Conservation (phyloP, 2,113 vertebrate genomes). For the Myrmecobius fasciatus region DNA sequence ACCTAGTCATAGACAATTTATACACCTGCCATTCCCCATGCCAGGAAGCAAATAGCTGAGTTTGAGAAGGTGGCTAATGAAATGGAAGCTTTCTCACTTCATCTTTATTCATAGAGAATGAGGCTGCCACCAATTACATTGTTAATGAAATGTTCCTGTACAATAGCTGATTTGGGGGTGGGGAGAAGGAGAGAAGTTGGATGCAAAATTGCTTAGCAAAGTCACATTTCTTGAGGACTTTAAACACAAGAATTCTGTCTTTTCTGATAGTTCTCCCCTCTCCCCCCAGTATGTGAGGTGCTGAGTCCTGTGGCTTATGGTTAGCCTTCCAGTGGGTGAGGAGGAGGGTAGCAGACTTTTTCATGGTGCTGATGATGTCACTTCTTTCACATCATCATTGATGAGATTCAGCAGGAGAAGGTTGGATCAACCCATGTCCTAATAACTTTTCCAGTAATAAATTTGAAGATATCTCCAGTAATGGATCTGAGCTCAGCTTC, state of each 20-base stretch:
- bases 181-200: neutral
- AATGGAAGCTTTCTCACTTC: neutral
- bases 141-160: neutral
- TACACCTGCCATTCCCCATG: neutral
- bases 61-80: neutral
- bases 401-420: constrained; percentile 74
- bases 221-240: neutral
- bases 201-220: neutral
- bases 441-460: constrained; percentile 78
- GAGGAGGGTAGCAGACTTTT: constrained; percentile 56
- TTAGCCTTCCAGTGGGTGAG: constrained; percentile 50
- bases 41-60: neutral
- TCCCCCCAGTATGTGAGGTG: too few species aligned
- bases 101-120: neutral
- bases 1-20: neutral
- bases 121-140: constrained; percentile 1
- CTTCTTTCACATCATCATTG: constrained; percentile 72
- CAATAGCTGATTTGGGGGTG: neutral
- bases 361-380: constrained; percentile 65
- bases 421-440: constrained; percentile 61
- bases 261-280: neutral
- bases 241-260: constrained; percentile 4
- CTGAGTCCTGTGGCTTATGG: neutral
- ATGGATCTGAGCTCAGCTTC: constrained; percentile 82
- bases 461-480: constrained; percentile 80